phyloP scores from a whole-genome alignment of 2,888 invertebrate species.

The Xylocampa areola region DNA sequence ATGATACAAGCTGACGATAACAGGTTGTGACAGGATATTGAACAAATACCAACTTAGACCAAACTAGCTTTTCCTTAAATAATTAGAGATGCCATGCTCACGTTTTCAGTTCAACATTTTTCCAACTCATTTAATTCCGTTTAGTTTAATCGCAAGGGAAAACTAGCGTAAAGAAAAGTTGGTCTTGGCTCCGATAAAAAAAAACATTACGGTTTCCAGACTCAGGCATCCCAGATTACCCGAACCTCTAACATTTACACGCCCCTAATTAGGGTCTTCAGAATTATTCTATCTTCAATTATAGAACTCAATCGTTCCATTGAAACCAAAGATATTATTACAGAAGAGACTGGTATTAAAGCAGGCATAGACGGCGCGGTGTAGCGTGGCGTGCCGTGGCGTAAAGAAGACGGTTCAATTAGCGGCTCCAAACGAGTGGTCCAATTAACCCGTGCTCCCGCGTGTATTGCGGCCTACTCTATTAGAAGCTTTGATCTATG shows the following conservation, averaged over 20 bases:
- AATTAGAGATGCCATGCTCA: constrained; percentile 24
- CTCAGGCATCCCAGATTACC: constrained; percentile 4
- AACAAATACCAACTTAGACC: neutral
- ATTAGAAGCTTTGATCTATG: constrained; percentile 51
- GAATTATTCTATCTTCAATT: constrained; percentile 17
- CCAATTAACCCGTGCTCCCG: constrained; percentile 55
- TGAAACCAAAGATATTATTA: constrained; percentile 47
- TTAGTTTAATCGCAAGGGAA: constrained; percentile 42
- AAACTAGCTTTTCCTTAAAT: neutral
- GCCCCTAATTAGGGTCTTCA: constrained; percentile 24
- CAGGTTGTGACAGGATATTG: no score
- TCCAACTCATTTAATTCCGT: constrained; percentile 46
- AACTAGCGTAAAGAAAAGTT: constrained; percentile 14
- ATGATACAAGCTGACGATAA: no score
- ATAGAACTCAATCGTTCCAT: constrained; percentile 27
- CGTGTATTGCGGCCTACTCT: constrained; percentile 42
- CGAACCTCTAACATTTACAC: constrained; percentile 8
- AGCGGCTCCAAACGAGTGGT: constrained; percentile 44
- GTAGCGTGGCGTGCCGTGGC: no score
- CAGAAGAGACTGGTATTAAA: constrained; percentile 35
- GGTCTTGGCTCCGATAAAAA: constrained; percentile 12
- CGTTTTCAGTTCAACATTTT: constrained; percentile 19
- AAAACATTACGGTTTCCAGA: constrained; percentile 5
- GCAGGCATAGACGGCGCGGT: constrained; percentile 23
- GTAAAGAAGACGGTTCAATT: constrained; percentile 58